Percentiles rank a stretch among this genome's conserved stretches.
phyloP scores from a whole-genome alignment of 2,797 vertebrate species.

The Cuniculus paca region DNA sequence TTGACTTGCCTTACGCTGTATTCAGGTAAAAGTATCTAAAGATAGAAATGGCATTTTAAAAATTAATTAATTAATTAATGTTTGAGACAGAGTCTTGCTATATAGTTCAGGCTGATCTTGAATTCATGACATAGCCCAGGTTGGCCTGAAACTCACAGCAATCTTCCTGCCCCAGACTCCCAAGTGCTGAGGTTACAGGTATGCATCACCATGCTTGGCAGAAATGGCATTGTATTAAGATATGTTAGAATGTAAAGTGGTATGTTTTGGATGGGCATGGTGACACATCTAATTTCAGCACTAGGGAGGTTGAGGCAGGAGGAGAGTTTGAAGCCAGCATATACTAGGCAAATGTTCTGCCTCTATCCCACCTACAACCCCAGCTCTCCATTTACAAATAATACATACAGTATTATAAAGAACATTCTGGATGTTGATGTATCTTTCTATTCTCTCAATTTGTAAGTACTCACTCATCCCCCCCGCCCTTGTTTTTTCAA shows the following conservation, averaged over 20 bases:
- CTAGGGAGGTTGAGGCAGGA: no score
- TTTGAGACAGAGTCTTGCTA: no score
- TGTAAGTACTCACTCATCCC: neutral
- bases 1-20: neutral
- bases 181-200: no score
- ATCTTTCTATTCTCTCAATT: neutral
- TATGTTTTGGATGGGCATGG: neutral
- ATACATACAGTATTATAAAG: neutral
- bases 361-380: neutral
- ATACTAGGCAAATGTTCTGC: neutral
- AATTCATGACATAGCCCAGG: no score
- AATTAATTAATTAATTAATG: no score
- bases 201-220: neutral
- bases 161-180: no score
- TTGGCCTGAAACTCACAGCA: no score
- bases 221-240: neutral
- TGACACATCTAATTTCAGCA: neutral
- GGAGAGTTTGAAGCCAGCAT: neutral
- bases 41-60: neutral
- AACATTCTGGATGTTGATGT: neutral
- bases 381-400: neutral
- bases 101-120: no score
- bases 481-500: neutral
- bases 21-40: neutral
- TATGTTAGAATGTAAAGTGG: neutral